These are phyloP conservation scores for Pachliopta kotzebuea DNA, from an alignment of 2,888 invertebrate genomes.

Conservation along the genomic window DNA sequence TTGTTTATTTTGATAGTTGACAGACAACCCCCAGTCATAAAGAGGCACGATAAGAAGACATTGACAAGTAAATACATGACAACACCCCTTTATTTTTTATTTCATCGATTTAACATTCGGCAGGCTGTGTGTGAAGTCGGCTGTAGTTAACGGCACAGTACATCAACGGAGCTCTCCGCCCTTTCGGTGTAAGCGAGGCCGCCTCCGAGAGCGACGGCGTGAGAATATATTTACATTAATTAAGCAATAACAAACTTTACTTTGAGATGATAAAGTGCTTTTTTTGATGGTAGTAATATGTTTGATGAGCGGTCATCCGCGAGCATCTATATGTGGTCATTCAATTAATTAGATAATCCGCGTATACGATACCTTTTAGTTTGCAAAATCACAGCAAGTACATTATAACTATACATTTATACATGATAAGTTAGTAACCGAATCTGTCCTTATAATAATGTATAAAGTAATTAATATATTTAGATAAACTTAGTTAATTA, in stretches of 20 bases:
- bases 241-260: conserved; percentile 15
- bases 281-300: background rate
- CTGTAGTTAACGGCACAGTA: conserved; percentile 16
- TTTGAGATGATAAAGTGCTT: background rate
- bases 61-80: too few species aligned
- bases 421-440: too few species aligned
- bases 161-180: conserved; percentile 23
- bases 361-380: conserved; percentile 18
- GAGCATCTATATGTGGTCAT: background rate
- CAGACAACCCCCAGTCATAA: background rate
- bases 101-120: too few species aligned
- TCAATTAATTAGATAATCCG: conserved; percentile 27
- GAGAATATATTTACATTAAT: conserved; percentile 15
- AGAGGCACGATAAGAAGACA: background rate
- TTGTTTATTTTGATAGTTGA: too few species aligned
- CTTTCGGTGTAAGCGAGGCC: conserved; percentile 22
- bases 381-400: conserved; percentile 13
- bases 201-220: conserved; percentile 21
- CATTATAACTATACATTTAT: too few species aligned
- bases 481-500: too few species aligned
- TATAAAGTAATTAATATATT: too few species aligned
- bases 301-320: conserved; percentile 10
- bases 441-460: too few species aligned
- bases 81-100: too few species aligned
- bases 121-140: background rate